A percentile compares a stretch with the other conserved stretches of the same genome.
These are phyloP conservation scores for Leptosomus discolor DNA, from an alignment of 2,113 vertebrate genomes.

Conservation along the genomic window DNA sequence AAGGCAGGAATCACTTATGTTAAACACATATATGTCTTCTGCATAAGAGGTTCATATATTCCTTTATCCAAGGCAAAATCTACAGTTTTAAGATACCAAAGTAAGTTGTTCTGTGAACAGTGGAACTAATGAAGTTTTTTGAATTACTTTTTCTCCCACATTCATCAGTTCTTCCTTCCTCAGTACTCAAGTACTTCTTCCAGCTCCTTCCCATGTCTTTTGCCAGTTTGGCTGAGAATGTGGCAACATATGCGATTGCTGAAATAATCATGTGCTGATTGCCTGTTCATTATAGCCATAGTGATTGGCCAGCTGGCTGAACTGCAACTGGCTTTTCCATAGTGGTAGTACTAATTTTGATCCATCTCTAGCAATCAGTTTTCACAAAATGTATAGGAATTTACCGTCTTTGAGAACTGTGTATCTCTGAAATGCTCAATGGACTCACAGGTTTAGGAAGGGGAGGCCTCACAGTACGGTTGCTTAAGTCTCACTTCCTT, in stretches of 20 bases:
- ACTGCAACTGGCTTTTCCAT: slow-evolving; percentile 24
- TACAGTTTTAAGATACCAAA: background rate
- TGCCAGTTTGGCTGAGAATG: slow-evolving; percentile 53
- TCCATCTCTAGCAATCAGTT: background rate
- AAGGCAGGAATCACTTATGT: background rate
- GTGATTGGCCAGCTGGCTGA: slow-evolving; percentile 40
- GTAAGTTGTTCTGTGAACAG: background rate
- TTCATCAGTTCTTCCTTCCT: background rate
- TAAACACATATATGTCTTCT: background rate
- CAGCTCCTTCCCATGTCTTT: slow-evolving; percentile 34
- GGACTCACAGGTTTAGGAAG: background rate
- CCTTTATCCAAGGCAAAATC: background rate
- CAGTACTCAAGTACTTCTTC: background rate
- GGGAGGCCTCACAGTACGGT: background rate
- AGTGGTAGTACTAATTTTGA: background rate
- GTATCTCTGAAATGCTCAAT: background rate
- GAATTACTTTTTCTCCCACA: background rate
- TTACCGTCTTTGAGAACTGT: background rate
- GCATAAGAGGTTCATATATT: background rate
- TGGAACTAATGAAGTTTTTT: background rate
- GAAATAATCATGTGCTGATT: slow-evolving; percentile 17
- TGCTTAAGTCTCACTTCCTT: background rate
- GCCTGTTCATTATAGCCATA: slow-evolving; percentile 11
- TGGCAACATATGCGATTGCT: slow-evolving; percentile 38
- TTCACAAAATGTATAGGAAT: background rate